Evolutionary conservation across 2,797 vertebrate species (phyloP), one percentile per base, ranked within the genome.

Genomic region (Poecilia gillii): DNA sequence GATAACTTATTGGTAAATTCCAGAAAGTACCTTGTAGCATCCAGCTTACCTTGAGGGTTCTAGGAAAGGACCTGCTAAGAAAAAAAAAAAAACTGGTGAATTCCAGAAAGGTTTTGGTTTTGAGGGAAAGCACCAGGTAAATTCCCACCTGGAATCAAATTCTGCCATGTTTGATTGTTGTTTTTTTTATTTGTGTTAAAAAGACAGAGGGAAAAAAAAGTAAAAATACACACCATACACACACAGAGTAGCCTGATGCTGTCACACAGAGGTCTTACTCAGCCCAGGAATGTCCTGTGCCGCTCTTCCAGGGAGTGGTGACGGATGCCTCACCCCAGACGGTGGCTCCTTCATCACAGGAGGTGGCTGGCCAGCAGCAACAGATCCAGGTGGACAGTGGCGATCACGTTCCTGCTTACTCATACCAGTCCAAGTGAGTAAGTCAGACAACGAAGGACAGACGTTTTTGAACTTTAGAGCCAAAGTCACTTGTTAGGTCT

Each of bases 351-450:
- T 97, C 98, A 80, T 97, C 97, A 92, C 98, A 99, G 96, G 98
- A 99, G 90, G 94, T 97, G 95, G 96, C 95, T 87, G 97, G 96
- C 85, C 97, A 98, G 95, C 98, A 98, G 94, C 98, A 98, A 95
- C 98, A 98, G 94, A 97, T 98, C 94, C 94, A 97, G 92, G 97
- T 98, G 96, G 98, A 99, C 95, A 95, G 97, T 51, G 97, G 90
- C 70, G 97, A 99, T 92, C 98, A 98, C 16, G 96, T 97, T 16
- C 91, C 98, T 93, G 95, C 97, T 93, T 99, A 98, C 95, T 97
- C 98, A 82, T 99, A 98, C 96, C 97, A 98, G 95, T 97, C 97
- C 93, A 99, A 99, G 98, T 99, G 95, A 97, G 97, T 71, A 28
- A n/a, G 39, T 43, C 4, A 23, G 33, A 68, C 36, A 68, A 11